These are phyloP conservation scores for Ladona fulva DNA, from an alignment of 1,140 invertebrate species.

Conservation along the genomic window DNA sequence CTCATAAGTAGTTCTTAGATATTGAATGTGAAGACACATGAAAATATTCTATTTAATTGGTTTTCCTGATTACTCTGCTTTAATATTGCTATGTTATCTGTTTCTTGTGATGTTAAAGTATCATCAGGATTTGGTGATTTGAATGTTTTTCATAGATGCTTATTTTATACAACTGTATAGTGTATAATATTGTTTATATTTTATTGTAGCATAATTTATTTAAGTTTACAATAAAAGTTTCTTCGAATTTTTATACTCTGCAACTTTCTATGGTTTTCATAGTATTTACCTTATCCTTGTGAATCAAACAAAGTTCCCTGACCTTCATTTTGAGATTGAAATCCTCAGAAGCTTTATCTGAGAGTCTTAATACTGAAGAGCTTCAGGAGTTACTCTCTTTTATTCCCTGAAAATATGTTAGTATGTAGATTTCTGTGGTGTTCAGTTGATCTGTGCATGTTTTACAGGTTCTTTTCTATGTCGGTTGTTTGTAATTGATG, in stretches of 20 bases:
- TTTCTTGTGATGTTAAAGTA: neutral
- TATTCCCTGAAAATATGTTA: too few relatives aligned
- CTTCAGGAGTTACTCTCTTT: too few relatives aligned
- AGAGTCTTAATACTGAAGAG: too few relatives aligned
- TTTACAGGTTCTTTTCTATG: too few relatives aligned
- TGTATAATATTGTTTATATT: neutral
- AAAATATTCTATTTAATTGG: neutral
- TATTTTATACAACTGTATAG: neutral
- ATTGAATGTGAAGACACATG: neutral
- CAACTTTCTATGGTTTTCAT: neutral
- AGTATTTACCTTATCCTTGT: too few relatives aligned
- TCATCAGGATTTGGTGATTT: neutral
- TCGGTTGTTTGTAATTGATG: too few relatives aligned
- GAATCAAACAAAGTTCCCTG: too few relatives aligned
- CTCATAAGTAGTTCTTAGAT: neutral
- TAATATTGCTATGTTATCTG: constrained; percentile 4
- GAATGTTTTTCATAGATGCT: neutral
- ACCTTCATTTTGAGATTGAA: too few relatives aligned
- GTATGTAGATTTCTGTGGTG: too few relatives aligned
- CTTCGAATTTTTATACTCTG: neutral
- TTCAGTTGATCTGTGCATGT: too few relatives aligned
- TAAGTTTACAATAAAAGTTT: neutral
- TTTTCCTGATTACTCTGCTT: neutral
- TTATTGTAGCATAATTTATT: constrained; percentile 5
- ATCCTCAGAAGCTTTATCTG: too few relatives aligned